Percentiles rank a stretch among this genome's conserved stretches.
Conservation (phyloP, 2,797 vertebrate species). For the Tenualosa ilisha region DNA sequence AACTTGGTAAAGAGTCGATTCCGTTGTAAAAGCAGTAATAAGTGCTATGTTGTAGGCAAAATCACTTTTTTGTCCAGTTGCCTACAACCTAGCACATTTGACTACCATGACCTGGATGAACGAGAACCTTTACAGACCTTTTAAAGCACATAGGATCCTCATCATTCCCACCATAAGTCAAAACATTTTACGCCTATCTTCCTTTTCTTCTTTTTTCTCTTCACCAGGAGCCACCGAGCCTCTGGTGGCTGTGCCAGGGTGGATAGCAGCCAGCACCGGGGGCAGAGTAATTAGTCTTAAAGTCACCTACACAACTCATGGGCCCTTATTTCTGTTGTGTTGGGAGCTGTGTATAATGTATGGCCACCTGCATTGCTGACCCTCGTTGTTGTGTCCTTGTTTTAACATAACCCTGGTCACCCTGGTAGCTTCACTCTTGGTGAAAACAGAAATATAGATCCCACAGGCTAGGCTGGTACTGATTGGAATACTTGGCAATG, state of each 20-base stretch:
- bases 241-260: neutral
- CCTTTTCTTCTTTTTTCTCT: neutral
- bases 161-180: neutral
- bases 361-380: slow-evolving; percentile 4
- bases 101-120: too few species aligned
- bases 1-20: neutral
- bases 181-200: neutral
- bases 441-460: neutral
- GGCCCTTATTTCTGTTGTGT: slow-evolving; percentile 14
- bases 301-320: neutral
- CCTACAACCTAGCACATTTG: too few species aligned
- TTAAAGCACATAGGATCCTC: neutral
- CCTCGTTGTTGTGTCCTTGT: neutral
- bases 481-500: neutral
- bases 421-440: neutral
- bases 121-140: too few species aligned
- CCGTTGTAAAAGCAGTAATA: neutral
- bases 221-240: neutral
- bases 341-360: neutral
- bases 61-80: too few species aligned
- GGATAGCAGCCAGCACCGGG: neutral
- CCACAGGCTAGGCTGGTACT: neutral
- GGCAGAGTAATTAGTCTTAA: slow-evolving; percentile 4
- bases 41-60: too few species aligned
- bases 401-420: neutral